These are phyloP conservation scores for Thelaira solivaga DNA, from an alignment of 2,888 invertebrate species.

Conservation along the genomic window DNA sequence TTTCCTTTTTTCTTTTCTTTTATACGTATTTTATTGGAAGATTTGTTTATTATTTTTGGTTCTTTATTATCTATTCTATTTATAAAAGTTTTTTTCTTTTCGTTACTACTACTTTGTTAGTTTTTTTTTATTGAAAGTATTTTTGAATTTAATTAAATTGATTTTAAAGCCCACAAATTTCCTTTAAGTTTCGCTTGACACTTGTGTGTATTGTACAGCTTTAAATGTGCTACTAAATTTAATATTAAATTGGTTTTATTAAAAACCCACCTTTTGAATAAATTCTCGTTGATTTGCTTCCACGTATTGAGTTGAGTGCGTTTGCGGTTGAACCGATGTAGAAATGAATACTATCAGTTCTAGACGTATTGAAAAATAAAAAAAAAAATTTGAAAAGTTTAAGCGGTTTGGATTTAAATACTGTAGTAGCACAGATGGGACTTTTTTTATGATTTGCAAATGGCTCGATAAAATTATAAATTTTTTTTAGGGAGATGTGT, in stretches of 20 bases:
- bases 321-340: neutral
- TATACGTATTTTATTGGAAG: neutral
- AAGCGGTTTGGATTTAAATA: conserved; percentile 64
- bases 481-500: too few relatives aligned
- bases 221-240: conserved; percentile 37
- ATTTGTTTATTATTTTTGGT: neutral
- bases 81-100: neutral
- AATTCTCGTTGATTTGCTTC: conserved; percentile 10
- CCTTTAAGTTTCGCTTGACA: conserved; percentile 1
- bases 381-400: conserved; percentile 64
- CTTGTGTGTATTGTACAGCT: conserved; percentile 17
- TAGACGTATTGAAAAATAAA: conserved; percentile 10
- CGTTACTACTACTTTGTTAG: neutral
- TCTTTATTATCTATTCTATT: neutral
- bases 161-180: neutral
- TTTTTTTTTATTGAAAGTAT: neutral
- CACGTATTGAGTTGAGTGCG: conserved; percentile 7
- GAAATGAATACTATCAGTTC: conserved; percentile 32
- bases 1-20: neutral
- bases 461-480: too few relatives aligned
- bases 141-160: too few relatives aligned
- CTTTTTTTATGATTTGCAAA: too few relatives aligned
- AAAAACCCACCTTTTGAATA: conserved; percentile 15
- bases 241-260: conserved; percentile 35
- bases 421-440: neutral